Conservation (phyloP, 2,797 vertebrate genomes). For the Basileuterus tristriatus region DNA sequence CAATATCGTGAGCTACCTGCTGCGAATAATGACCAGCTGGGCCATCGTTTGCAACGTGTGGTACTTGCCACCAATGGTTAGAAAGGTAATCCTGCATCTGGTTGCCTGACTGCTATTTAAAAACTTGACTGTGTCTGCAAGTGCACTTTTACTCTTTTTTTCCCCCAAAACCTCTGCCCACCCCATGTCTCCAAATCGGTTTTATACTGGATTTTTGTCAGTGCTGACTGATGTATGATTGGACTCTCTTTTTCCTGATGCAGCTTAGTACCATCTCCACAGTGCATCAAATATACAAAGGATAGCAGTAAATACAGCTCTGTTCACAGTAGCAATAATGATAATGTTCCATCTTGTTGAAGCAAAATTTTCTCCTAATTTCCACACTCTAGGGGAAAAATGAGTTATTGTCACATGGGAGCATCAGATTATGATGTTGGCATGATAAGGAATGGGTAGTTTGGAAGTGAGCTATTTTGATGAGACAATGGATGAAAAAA, state of each 20-base stretch:
- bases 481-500: not conserved
- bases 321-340: not conserved
- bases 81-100: conserved; percentile 78
- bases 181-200: not conserved
- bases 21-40: conserved; percentile 96
- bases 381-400: not conserved
- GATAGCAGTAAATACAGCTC: not conserved
- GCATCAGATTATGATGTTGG: not conserved
- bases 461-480: not conserved
- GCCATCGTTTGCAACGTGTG: conserved; percentile 95
- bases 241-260: not conserved
- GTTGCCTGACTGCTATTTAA: not conserved
- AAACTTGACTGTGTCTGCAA: not conserved
- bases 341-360: not conserved
- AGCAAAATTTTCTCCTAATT: not conserved
- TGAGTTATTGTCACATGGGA: not conserved
- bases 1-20: conserved; percentile 91
- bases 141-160: not conserved
- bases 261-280: not conserved
- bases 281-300: not conserved
- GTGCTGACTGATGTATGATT: not conserved
- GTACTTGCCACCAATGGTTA: conserved; percentile 92
- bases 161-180: rapidly evolving
- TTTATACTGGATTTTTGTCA: not conserved
- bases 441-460: not conserved